Evolutionary conservation across 2,113 vertebrate species (phyloP), one percentile per base, ranked within the genome.

Genomic region (Cyanoramphus novaezelandiae): DNA sequence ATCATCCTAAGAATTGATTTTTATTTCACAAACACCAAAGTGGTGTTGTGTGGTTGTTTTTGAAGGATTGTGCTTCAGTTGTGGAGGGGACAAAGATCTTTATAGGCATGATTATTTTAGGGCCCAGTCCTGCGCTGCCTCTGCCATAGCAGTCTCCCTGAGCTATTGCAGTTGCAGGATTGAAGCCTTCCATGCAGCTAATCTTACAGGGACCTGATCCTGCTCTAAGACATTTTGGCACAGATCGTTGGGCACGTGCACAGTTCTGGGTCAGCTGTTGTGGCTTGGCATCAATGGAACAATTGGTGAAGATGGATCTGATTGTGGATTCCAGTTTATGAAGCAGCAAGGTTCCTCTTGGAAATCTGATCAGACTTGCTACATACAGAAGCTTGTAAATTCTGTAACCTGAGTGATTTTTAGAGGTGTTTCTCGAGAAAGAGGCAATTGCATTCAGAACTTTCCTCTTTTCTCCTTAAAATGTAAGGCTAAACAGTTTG

Each of bases 41-140:
- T 83, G 79, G 70, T 70, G 78, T 78, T 92, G 53, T 91, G 52
- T 69, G 6, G 5, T 72, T 93, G 46, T 12, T 82, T 91, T 93
- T 89, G 94, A 96, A 92, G 82, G 88, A 92, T 71, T 83, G 67
- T 69, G 49, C 60, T 67, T 94, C 57, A 75, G 65, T 55, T 83
- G 50, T 78, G 72, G 60, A 71, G 55, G 75, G 43, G 64, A 92
- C 84, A 72, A 65, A 93, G 70, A 39, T 95, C 68, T 88, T 90
- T 63, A 71, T 79, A 69, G 57, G n/a, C 21, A 82, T 82, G 41
- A 60, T 91, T 65, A 77, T 90, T 93, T 95, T 92, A 67, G n/a
- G 64, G 39, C 55, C 46, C 16, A 10, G 35, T 59, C 33, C 75
- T 88, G 85, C 75, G 55, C 0, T 50, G 67, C 17, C 5, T 84